Evolutionary conservation across 2,888 invertebrate species (phyloP).

Genomic region (Philereme transversata): DNA sequence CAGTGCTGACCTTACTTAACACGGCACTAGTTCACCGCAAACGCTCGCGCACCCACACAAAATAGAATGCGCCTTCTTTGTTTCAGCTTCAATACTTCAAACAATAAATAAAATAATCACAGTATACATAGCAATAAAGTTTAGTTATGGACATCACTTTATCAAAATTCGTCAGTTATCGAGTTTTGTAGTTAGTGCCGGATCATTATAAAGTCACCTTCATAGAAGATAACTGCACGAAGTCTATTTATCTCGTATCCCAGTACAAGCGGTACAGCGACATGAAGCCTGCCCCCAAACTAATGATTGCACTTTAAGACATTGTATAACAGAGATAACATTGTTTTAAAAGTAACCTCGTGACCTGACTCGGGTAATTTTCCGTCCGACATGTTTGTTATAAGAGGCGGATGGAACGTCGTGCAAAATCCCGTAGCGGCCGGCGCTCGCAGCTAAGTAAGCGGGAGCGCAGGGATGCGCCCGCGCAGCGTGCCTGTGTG

Average conservation of each 20-base stretch:
- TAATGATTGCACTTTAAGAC: conserved; percentile 26
- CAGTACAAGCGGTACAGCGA: conserved; percentile 12
- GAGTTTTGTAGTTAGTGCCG: conserved; percentile 29
- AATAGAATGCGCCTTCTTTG: conserved; percentile 35
- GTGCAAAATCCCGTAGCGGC: conserved; percentile 42
- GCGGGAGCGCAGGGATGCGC: conserved; percentile 51
- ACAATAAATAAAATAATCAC: conserved; percentile 7
- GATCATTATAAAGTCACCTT: conserved; percentile 64
- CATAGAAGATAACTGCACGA: conserved; percentile 49
- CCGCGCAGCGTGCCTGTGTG: conserved; percentile 42
- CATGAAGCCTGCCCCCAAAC: conserved; percentile 15
- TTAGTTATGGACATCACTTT: conserved; percentile 14
- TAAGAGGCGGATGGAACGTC: conserved; percentile 2
- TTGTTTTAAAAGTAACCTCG: conserved; percentile 26
- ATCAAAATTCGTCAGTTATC: conserved; percentile 29
- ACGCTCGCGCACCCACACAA: conserved; percentile 36
- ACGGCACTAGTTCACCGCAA: conserved; percentile 54
- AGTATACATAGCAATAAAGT: not conserved
- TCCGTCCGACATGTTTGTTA: conserved; percentile 9
- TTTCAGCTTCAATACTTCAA: conserved; percentile 14
- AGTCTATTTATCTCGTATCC: conserved; percentile 19
- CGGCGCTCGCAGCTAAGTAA: conserved; percentile 31
- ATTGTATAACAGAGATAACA: conserved; percentile 40
- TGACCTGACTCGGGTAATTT: conserved; percentile 23
- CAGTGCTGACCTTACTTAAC: conserved; percentile 73